Base-by-base conservation (phyloP, 1,140 invertebrate genomes). In the Hyles euphorbiae region DNA sequence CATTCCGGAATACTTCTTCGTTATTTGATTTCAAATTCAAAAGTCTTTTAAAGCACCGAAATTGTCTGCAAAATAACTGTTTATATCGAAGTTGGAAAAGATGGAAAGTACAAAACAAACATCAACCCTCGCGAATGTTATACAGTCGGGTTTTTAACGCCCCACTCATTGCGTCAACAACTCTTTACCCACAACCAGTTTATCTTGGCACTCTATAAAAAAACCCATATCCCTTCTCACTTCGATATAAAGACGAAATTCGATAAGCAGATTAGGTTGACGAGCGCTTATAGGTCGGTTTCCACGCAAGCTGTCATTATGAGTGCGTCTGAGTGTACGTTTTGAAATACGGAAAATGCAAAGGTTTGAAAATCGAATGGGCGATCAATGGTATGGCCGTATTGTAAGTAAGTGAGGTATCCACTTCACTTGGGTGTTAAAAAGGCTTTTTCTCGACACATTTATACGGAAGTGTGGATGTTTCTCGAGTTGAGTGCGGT, bases 281-380 rank as follows among this genome's bases (percentile, higher is more conserved):
- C 9, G 48, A 53, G 49, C 34, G 55, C 49, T 53, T 50, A 59
- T 34, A 49, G 12, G 53, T 43, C 22, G n/a, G 11, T 34, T 10
- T 54, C 46, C 36, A 50, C 45, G 47, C 47, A 50, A 53, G 60
- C 49, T 62, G 60, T 62, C 46, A 51, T 52, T 58, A 58, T 34
- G 56, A 70, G 68, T 64, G 65, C 33, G 61, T 70, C 64, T 66
- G 58, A 70, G 67, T 70, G 52, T 58, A 52, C 46, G 12, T 50
- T 50, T 50, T 50, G 48, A 50, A 50, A 50, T 50, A 22, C 48
- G 48, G 48, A 22, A 50, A 50, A 50, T 50, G 50, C 50, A 52
- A 52, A 52, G 22, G 50, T 34, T 50, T 50, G 10, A 52, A 32
- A 52, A 52, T 52, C 50, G 50, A 52, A 52, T 34, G 50, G 36